Evolutionary conservation across 2,113 vertebrate genomes (phyloP), one percentile per base, ranked within the genome.

Genomic region (Nothoprocta perdicaria): DNA sequence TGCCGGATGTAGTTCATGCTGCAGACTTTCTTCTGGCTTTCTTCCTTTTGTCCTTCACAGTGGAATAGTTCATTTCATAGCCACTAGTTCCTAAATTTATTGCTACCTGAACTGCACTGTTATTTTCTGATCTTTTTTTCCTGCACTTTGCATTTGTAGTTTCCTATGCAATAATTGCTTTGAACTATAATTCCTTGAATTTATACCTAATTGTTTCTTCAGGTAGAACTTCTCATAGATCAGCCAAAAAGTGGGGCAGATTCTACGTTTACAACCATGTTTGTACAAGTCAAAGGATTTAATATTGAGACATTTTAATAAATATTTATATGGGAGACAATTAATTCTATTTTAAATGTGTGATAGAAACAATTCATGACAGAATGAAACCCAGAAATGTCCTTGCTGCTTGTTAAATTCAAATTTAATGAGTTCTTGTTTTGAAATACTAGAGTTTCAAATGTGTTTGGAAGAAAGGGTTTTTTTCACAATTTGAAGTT

Each of bases 321-420:
- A 81, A 62, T 76, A 72, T 84, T 93, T 92, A 46, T 26, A 10
- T 16, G 35, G 24, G 60, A 65, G 22, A 89, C 82, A 83, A 46
- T 65, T 61, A 2, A 35, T 80, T 12, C 35, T 52, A 12, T 50
- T 92, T 82, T 63, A 87, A 91, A 87, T 79, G 27, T n/a, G 12
- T 67, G 22, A 52, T 87, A 85, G 80, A 90, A 92, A 43, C 35
- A 92, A n/a, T 31, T 80, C 13, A 15, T 83, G 80, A 43, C 76
- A 89, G 85, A 86, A 57, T 57, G 90, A 88, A 94, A 92, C 88
- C 79, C 66, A 88, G 74, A 93, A 92, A 82, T 43, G 48, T 91
- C 80, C 35, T 74, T 50, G 12, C 69, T 96, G 67, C 29, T 33
- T 75, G 61, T 89, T 85, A 86, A 68, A 83, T 80, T 24, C 57